Base-by-base conservation (phyloP, 1,140 invertebrate genomes). In the Leptinotarsa lineolata region DNA sequence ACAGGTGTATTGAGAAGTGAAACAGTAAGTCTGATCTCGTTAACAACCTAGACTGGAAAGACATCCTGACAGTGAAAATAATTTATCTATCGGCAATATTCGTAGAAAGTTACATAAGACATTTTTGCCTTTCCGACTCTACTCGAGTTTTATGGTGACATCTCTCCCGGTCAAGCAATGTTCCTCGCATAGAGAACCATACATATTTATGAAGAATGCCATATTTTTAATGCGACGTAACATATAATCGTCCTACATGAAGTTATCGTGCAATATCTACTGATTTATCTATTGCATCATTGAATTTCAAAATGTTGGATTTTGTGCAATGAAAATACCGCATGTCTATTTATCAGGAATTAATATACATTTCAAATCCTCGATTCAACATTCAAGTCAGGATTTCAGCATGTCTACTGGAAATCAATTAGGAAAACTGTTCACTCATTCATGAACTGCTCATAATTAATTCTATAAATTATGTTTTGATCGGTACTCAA, bases 231-330 rank as follows among this genome's bases (percentile, higher is more conserved):
- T 54, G 48, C 48, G 48, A 54, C 15, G 48, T 54, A 54, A 54
- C 48, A 18, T 54, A 54, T 54, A 54, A 54, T 54, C 13, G 48
- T 54, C 16, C 48, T 54, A 54, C 48, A 54, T n/a, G 48, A 54
- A 54, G 48, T 54, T 54, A 54, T 54, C 48, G 48, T 54, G 48
- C 48, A 54, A n/a, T 54, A 54, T 54, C 48, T 18, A 16, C 48
- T 54, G 48, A 54, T 54, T 54, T 54, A 54, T 54, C 48, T 54
- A 54, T 54, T 54, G n/a, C 48, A 54, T 54, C 48, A 54, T 54
- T 54, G 48, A 54, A 54, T 54, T 54, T 54, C 5, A 54, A n/a
- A 54, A 54, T 54, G 2, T 15, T 54, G 48, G 48, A 18, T 16
- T n/a, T 54, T 54, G n/a, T 54, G 48, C 48, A 54, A 54, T 54